Percentiles rank a stretch among this genome's conserved stretches.
Evolutionary conservation across 2,797 vertebrate genomes (phyloP).

Genomic region (Remorina albescens): DNA sequence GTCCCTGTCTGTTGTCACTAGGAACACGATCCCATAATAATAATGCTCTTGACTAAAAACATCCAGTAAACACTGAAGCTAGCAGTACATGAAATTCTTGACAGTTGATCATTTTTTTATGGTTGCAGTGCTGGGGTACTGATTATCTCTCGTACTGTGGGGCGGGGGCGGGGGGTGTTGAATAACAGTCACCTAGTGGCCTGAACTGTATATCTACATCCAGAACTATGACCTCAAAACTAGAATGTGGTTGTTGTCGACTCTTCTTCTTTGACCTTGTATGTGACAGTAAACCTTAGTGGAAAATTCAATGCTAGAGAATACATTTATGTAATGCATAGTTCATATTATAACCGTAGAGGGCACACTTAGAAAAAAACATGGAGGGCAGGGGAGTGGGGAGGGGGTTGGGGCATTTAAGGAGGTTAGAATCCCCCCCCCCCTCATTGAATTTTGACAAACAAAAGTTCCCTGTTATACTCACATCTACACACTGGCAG

Average conservation of each 20-base stretch:
- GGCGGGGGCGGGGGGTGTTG: too few relatives aligned
- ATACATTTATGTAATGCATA: slow-evolving; percentile 63
- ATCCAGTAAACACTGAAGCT: slow-evolving; percentile 13
- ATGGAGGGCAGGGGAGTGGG: not conserved
- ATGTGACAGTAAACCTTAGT: slow-evolving; percentile 51
- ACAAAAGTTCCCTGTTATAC: slow-evolving; percentile 9
- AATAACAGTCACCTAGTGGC: slow-evolving; percentile 79
- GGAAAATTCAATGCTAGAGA: slow-evolving; percentile 55
- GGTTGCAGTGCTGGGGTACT: slow-evolving; percentile 6
- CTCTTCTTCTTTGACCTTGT: slow-evolving; percentile 54
- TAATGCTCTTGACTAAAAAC: not conserved
- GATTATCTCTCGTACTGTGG: slow-evolving; percentile 46
- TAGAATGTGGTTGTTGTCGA: slow-evolving; percentile 67
- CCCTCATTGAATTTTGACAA: slow-evolving; percentile 39
- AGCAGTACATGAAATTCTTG: not conserved
- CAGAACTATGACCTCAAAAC: slow-evolving; percentile 77
- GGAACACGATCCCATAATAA: not conserved
- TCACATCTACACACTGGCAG: not conserved
- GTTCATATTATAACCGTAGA: slow-evolving; percentile 60
- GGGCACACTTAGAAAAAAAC: slow-evolving; percentile 43
- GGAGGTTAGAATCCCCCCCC: slow-evolving; percentile 4
- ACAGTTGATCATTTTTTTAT: not conserved
- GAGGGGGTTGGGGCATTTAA: not conserved
- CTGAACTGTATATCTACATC: slow-evolving; percentile 72
- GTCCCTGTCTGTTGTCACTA: slow-evolving; percentile 15